Evolutionary conservation across 1,140 invertebrate species (phyloP).

Genomic region (Drosophila simulans): DNA sequence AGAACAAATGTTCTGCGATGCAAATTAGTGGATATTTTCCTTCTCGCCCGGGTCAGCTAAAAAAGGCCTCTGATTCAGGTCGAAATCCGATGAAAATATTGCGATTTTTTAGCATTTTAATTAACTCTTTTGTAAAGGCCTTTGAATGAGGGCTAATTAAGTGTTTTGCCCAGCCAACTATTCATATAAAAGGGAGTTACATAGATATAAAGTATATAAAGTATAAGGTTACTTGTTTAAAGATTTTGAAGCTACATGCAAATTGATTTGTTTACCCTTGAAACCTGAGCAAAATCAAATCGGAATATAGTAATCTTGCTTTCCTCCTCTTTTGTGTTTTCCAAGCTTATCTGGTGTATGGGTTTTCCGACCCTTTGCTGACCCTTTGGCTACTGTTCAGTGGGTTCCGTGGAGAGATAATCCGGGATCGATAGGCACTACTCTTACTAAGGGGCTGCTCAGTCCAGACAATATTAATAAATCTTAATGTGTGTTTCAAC

Average conservation of each 20-base stretch:
- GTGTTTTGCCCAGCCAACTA: background rate
- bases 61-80: conserved; percentile 20
- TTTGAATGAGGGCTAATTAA: background rate
- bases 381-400: conserved; percentile 39
- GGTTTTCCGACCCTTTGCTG: conserved; percentile 26
- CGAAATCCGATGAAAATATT: background rate
- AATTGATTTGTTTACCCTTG: conserved; percentile 14
- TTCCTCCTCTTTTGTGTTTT: conserved; percentile 7
- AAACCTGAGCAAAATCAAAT: background rate
- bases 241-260: background rate
- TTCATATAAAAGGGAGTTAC: background rate
- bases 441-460: background rate
- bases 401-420: conserved; percentile 24
- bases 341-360: conserved; percentile 4
- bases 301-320: background rate
- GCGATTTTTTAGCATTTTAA: conserved; percentile 21
- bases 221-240: too few relatives aligned
- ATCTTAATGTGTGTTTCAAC: conserved; percentile 56
- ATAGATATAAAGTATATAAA: too few relatives aligned
- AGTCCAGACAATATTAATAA: conserved; percentile 59
- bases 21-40: conserved; percentile 36
- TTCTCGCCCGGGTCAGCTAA: background rate
- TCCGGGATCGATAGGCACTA: conserved; percentile 40
- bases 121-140: background rate
- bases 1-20: conserved; percentile 37